Base-by-base conservation (phyloP, 2,797 vertebrate species). In the Psittacula echo region DNA sequence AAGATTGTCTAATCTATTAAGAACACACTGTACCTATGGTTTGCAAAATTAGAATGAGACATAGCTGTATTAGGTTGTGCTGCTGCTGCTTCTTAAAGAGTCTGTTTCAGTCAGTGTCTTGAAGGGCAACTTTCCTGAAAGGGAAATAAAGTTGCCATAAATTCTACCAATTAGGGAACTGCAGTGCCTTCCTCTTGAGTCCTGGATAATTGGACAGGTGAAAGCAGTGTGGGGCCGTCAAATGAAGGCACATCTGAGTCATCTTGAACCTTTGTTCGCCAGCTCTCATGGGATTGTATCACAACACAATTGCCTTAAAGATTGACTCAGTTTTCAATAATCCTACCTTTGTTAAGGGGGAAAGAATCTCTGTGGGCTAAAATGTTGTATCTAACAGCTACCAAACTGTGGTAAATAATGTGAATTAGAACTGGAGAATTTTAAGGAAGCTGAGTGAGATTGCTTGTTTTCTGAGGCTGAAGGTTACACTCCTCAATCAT, bases 141-240 rank as follows among this genome's bases (percentile, higher is more conserved):
- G 68, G 70, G 29, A 71, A 73, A 90, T 91, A 79, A 47, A 68
- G 39, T 70, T 90, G 68, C 23, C 75, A 96, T 93, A 94, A 82
- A 92, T 95, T 82, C 85, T 87, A 64, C 84, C 82, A 94, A 60
- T 96, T 95, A 96, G 78, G 62, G 78, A 93, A 51, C 37, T 87
- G 44, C 51, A 92, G 39, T 39, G 42, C 41, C 51, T 96, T 79
- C n/a, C 62, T 62, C 78, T 51, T 82, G 93, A 91, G 91, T 90
- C 22, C 70, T 48, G 16, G 89, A 81, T 97, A 95, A 95, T 93
- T 93, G 89, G 85, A 34, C 78, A 97, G 80, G 77, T 92, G 91
- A 76, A 95, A 87, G 75, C 56, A 78, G 92, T 30, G 67, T 71
- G 85, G 73, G 96, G 90, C 86, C 67, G 39, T 84, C 70, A 79